These are phyloP conservation scores for Perca flavescens DNA, from an alignment of 2,113 vertebrate genomes.

Conservation along the genomic window DNA sequence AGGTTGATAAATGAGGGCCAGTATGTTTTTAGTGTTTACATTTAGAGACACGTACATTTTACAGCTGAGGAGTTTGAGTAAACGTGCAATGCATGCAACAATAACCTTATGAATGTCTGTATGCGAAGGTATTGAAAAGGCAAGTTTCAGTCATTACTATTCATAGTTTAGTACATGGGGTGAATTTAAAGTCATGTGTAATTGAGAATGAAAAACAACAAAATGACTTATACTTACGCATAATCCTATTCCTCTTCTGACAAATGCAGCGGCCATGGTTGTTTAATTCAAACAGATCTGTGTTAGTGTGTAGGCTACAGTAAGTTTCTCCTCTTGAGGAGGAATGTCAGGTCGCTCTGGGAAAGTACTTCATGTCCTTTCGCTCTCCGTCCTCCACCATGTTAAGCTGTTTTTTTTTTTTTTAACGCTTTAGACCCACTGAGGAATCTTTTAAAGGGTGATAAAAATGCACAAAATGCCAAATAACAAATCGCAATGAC, in stretches of 20 bases:
- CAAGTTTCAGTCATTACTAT: not conserved
- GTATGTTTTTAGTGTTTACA: not conserved
- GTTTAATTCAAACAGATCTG: not conserved
- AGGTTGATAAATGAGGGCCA: too few species aligned
- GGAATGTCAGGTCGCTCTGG: not conserved
- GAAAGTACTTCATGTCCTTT: slow-evolving; percentile 35
- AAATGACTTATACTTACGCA: slow-evolving; percentile 16
- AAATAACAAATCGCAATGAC: not conserved
- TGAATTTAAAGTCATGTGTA: not conserved
- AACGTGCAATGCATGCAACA: not conserved
- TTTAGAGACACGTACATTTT: not conserved
- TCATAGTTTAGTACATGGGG: not conserved
- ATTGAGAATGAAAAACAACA: not conserved
- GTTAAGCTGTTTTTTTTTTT: not conserved
- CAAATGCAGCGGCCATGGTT: slow-evolving; percentile 40
- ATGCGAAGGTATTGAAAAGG: not conserved
- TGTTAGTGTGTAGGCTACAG: not conserved
- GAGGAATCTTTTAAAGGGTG: rapidly evolving
- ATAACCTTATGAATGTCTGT: not conserved
- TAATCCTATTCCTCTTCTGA: slow-evolving; percentile 28
- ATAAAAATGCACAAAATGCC: not conserved
- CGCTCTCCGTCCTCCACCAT: not conserved
- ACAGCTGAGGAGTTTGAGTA: not conserved
- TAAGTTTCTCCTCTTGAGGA: not conserved
- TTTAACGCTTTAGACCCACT: not conserved